A percentile compares a stretch with the other conserved stretches of the same genome.
Conservation (phyloP, 2,113 vertebrate genomes). For the Phycodurus eques region DNA sequence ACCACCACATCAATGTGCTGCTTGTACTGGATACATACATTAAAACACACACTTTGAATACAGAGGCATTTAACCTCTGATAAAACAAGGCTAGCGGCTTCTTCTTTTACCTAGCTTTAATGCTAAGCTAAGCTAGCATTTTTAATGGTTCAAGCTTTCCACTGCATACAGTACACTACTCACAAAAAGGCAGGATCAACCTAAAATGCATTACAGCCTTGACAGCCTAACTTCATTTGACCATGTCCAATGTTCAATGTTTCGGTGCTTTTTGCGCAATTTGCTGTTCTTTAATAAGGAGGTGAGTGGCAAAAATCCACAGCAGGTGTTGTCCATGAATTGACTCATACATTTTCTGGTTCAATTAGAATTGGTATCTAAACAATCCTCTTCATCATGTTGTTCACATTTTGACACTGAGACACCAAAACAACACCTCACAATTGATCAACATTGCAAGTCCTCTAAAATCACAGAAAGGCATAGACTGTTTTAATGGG, state of each 20-base stretch:
- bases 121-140: not conserved
- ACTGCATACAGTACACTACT: not conserved
- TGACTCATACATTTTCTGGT: not conserved
- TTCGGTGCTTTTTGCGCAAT: not conserved
- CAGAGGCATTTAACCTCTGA: not conserved
- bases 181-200: too few species aligned
- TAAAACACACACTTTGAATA: not conserved
- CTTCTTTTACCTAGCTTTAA: not conserved
- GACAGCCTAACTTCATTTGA: not conserved
- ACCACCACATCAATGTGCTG: too few species aligned
- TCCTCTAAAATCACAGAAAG: too few species aligned
- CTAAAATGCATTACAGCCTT: not conserved
- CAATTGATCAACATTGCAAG: too few species aligned
- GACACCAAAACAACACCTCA: too few species aligned
- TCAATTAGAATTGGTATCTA: too few species aligned
- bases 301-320: not conserved
- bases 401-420: too few species aligned
- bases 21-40: too few species aligned
- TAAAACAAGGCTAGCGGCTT: not conserved
- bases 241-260: not conserved
- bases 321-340: not conserved
- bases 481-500: too few species aligned
- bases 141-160: not conserved
- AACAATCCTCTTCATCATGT: too few species aligned
- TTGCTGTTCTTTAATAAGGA: not conserved